Percentiles rank a stretch among this genome's conserved stretches.
Conservation (phyloP, 2,113 vertebrate species). For the Apeltes quadracus region DNA sequence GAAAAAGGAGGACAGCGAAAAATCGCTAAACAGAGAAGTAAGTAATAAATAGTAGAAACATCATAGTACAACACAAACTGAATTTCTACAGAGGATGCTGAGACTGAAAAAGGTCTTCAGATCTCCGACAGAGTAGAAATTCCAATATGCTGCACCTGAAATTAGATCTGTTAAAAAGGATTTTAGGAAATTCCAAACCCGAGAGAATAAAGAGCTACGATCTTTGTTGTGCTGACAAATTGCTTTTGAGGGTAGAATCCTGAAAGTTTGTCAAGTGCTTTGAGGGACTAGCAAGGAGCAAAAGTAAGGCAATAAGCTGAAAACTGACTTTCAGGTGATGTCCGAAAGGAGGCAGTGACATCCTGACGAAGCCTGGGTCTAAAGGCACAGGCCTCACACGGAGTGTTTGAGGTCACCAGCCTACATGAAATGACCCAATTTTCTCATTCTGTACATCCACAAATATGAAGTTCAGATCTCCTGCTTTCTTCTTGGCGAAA, state of each 20-base stretch:
- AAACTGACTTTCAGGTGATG: too few relatives aligned
- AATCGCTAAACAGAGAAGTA: background rate
- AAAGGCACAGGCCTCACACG: background rate
- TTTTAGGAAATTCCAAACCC: background rate
- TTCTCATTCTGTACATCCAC: background rate
- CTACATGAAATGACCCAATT: background rate
- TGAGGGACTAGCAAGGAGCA: background rate
- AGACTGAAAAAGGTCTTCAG: conserved; percentile 3
- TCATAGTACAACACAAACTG: conserved; percentile 8
- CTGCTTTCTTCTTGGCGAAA: too few relatives aligned
- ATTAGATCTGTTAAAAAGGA: background rate
- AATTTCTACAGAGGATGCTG: conserved; percentile 2
- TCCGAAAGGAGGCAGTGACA: too few relatives aligned
- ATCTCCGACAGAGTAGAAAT: background rate
- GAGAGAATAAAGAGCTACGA: background rate
- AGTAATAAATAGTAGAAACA: conserved; percentile 2
- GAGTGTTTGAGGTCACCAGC: background rate
- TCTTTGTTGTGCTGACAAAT: background rate
- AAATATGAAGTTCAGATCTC: background rate
- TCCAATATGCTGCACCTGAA: background rate
- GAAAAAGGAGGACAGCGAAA: background rate
- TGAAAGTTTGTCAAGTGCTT: background rate
- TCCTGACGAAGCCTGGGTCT: background rate
- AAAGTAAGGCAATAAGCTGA: too few relatives aligned
- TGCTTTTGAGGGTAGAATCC: background rate